Conservation (phyloP, 1,140 invertebrate genomes). For the Pemphigus obesinymphae region DNA sequence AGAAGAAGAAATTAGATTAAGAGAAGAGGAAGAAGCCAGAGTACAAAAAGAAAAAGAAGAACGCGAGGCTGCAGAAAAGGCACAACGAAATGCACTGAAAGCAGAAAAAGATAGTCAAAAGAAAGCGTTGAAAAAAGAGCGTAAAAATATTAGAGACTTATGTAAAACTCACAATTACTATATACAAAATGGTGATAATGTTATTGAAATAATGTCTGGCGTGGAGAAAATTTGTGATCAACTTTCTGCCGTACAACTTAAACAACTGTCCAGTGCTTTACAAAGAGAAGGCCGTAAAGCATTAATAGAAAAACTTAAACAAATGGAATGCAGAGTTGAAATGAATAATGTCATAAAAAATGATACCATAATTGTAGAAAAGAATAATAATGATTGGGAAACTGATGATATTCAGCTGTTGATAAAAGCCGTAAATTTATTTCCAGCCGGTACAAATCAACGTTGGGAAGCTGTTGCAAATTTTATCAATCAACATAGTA, state of each 20-base stretch:
- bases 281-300: conserved; percentile 59
- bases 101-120: conserved; percentile 82
- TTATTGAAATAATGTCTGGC: conserved; percentile 77
- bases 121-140: conserved; percentile 77
- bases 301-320: conserved; percentile 55
- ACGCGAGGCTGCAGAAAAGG: conserved; percentile 74
- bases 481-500: conserved; percentile 88
- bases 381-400: conserved; percentile 58
- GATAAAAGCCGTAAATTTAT: conserved; percentile 93
- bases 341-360: conserved; percentile 53
- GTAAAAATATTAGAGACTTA: conserved; percentile 76
- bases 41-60: conserved; percentile 72
- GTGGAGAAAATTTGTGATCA: conserved; percentile 83
- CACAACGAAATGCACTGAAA: conserved; percentile 71
- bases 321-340: conserved; percentile 39
- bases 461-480: conserved; percentile 94
- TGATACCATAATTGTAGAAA: conserved; percentile 70
- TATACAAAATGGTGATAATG: conserved; percentile 66
- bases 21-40: conserved; percentile 51
- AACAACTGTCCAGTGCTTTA: conserved; percentile 70
- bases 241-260: conserved; percentile 54
- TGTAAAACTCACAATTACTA: conserved; percentile 89
- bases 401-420: conserved; percentile 74
- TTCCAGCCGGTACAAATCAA: conserved; percentile 91
- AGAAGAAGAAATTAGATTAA: conserved; percentile 62